phyloP scores from a whole-genome alignment of 2,113 vertebrate genomes.

The Melanostigma gelatinosum region DNA sequence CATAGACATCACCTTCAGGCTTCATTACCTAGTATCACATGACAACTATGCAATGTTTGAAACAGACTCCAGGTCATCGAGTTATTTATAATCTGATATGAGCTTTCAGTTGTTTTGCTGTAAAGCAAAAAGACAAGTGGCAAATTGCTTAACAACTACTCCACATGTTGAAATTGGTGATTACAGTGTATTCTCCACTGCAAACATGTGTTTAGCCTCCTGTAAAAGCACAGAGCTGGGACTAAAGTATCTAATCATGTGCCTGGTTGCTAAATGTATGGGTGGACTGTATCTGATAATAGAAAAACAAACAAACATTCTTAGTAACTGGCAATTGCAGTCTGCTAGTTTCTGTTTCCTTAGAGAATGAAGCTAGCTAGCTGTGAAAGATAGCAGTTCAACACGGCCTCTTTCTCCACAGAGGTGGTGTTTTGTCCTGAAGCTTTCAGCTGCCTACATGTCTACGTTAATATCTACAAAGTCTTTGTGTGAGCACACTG shows the following conservation, averaged over 20 bases:
- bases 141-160: slow-evolving; percentile 28
- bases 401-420: too few species aligned
- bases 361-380: too few species aligned
- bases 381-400: too few species aligned
- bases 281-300: background rate
- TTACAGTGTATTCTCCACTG: background rate
- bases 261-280: background rate
- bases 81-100: slow-evolving; percentile 26
- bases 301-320: too few species aligned
- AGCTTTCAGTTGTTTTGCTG: slow-evolving; percentile 8
- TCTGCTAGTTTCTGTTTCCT: too few species aligned
- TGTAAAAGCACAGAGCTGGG: background rate
- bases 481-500: background rate
- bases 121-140: background rate
- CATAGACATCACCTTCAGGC: background rate
- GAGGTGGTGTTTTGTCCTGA: too few species aligned
- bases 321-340: too few species aligned
- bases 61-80: background rate
- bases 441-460: background rate
- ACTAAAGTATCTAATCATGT: background rate
- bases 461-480: background rate
- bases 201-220: slow-evolving; percentile 26
- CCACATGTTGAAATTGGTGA: slow-evolving; percentile 2
- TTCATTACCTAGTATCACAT: background rate
- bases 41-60: slow-evolving; percentile 11